Conservation (phyloP, 2,888 invertebrate species). For the Deroplatys truncata region DNA sequence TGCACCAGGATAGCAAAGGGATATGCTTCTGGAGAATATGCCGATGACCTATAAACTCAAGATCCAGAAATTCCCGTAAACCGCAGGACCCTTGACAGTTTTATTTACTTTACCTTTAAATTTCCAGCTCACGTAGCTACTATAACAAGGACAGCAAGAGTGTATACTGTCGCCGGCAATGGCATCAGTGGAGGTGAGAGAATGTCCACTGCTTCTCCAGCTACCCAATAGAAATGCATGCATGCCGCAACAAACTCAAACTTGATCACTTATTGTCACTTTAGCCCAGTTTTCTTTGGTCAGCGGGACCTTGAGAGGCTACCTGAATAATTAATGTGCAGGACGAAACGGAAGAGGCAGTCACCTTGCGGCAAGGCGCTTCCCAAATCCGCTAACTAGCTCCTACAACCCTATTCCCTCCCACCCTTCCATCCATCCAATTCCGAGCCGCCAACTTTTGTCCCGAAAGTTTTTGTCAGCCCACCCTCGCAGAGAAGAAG, state of each 20-base stretch:
- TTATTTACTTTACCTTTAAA: too few species aligned
- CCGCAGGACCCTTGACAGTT: too few species aligned
- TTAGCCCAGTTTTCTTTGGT: constrained; percentile 4
- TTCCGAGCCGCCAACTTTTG: constrained; percentile 4
- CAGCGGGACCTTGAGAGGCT: neutral
- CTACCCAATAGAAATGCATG: neutral
- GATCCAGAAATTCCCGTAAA: too few species aligned
- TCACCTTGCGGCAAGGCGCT: neutral
- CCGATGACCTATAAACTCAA: too few species aligned
- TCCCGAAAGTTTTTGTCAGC: constrained; percentile 15
- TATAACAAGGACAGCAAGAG: too few species aligned
- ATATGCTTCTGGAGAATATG: too few species aligned
- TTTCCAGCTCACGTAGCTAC: too few species aligned
- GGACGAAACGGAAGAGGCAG: neutral
- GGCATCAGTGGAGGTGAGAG: too few species aligned
- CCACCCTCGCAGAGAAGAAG: neutral
- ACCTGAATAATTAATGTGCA: neutral
- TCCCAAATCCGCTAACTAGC: constrained; percentile 9
- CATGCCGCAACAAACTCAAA: neutral
- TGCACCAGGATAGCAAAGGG: too few species aligned
- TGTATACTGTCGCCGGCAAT: too few species aligned
- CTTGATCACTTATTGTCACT: neutral
- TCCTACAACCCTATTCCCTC: neutral
- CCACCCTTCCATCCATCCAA: neutral
- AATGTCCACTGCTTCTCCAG: neutral